Conservation (phyloP, 2,888 invertebrate species). For the Drosophila macrospina region DNA sequence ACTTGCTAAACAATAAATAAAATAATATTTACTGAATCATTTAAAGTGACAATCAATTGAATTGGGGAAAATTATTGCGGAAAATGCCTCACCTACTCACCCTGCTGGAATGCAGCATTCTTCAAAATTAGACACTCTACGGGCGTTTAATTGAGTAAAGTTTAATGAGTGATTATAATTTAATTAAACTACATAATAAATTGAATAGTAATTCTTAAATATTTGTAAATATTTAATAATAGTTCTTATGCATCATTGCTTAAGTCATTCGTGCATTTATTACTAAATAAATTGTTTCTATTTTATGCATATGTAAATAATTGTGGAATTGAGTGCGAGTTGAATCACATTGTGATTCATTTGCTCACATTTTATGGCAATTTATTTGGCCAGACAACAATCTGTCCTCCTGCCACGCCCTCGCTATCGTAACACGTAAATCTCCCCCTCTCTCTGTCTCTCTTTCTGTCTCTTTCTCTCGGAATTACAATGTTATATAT, state of each 20-base stretch:
- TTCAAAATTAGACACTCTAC: no score
- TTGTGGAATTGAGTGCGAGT: neutral
- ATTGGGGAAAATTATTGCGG: no score
- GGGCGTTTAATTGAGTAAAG: no score
- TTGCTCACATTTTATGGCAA: constrained; percentile 24
- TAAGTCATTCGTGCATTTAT: no score
- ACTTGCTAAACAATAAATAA: no score
- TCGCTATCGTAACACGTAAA: neutral
- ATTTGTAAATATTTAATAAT: neutral
- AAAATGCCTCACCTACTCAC: no score
- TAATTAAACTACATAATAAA: neutral
- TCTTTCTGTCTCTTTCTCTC: constrained; percentile 15
- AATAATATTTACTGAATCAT: no score
- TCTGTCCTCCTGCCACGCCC: constrained; percentile 26
- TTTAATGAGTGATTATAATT: no score
- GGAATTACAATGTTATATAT: constrained; percentile 12
- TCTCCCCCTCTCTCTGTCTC: neutral
- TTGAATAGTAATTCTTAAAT: neutral
- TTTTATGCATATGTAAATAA: constrained; percentile 7
- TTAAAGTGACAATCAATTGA: no score
- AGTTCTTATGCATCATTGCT: no score
- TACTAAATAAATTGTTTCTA: constrained; percentile 15
- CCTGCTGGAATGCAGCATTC: no score
- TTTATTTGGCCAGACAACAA: constrained; percentile 38
- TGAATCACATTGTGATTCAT: constrained; percentile 30